Base-by-base conservation (phyloP, 2,113 vertebrate species). In the Cinclus cinclus region DNA sequence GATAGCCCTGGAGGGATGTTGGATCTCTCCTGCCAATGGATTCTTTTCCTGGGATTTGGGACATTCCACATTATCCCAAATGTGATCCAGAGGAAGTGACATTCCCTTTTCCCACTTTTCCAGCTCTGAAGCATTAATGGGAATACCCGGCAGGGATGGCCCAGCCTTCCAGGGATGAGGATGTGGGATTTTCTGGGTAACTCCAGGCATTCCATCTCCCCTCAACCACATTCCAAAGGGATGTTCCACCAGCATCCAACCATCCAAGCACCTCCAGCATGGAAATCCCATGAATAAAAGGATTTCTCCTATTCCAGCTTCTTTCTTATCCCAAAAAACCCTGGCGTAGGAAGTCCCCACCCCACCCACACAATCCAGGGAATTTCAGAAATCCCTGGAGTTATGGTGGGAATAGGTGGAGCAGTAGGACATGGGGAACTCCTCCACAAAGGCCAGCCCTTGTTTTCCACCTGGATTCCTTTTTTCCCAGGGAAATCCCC, bases 291-390 rank as follows among this genome's bases (percentile, higher is more conserved):
- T 0, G 1, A 33, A 41, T 3, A 13, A 25, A 20, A 53, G 22
- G 17, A n/a, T 18, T 3, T 13, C 1, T 20, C 68, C 42, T 4
- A 6, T 5, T 6, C 44, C 1, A 0, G 2, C 25, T 24, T n/a
- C 8, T 13, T 25, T 31, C 41, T 42, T 5, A 76, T 39, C 33
- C 49, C 70, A 35, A 28, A 52, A 37, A 59, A 10, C 0, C 1
- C 1, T 15, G 23, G 18, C 1, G 1, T 0, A 1, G 27, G 24
- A 25, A 2, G 0, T 35, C 27, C 63, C 0, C 0, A 20, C n/a
- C 31, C 1, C 74, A n/a, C 2, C 31, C 7, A 47, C 25, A 7
- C 16, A 42, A 35, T 59, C 52, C 33, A 11, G 53, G 63, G 71
- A 77, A 77, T 86, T 59, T 5, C 53, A 25, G 33, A 46, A 79